These are phyloP conservation scores for Threskiornis aethiopicus DNA, from an alignment of 2,797 vertebrate genomes.

Conservation along the genomic window DNA sequence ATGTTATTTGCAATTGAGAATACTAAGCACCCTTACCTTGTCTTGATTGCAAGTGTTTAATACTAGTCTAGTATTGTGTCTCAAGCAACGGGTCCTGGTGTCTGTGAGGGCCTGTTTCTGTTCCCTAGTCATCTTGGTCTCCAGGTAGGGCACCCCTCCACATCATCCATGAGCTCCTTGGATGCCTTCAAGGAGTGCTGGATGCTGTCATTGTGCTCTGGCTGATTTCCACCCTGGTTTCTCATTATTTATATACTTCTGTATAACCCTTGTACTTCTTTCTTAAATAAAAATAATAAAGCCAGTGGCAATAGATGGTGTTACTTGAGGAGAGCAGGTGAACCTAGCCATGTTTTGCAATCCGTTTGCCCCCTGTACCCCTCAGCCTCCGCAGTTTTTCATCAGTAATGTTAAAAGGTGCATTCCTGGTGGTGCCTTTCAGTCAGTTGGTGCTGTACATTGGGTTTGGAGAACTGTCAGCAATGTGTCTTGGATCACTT, in stretches of 20 bases:
- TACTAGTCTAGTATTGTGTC: neutral
- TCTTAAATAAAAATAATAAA: neutral
- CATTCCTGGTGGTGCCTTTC: neutral
- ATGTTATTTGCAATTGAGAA: neutral
- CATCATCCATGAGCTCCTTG: neutral
- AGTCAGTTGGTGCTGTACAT: neutral
- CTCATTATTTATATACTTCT: neutral
- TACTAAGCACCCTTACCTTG: neutral
- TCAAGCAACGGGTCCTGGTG: neutral
- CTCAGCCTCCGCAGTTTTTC: neutral
- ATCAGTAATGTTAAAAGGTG: neutral
- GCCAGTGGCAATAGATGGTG: neutral
- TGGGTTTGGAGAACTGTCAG: neutral
- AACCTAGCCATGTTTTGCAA: neutral
- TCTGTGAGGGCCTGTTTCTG: neutral
- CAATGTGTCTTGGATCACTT: neutral
- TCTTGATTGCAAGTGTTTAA: neutral
- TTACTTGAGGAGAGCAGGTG: neutral
- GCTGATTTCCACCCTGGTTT: neutral
- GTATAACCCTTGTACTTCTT: neutral
- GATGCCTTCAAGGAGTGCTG: neutral
- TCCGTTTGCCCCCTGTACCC: neutral
- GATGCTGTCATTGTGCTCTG: neutral
- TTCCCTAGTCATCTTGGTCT: neutral
- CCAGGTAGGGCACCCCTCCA: neutral